Evolutionary conservation across 2,888 invertebrate genomes (phyloP), one percentile per base, ranked within the genome.

Genomic region (Chaetoderma sp.): DNA sequence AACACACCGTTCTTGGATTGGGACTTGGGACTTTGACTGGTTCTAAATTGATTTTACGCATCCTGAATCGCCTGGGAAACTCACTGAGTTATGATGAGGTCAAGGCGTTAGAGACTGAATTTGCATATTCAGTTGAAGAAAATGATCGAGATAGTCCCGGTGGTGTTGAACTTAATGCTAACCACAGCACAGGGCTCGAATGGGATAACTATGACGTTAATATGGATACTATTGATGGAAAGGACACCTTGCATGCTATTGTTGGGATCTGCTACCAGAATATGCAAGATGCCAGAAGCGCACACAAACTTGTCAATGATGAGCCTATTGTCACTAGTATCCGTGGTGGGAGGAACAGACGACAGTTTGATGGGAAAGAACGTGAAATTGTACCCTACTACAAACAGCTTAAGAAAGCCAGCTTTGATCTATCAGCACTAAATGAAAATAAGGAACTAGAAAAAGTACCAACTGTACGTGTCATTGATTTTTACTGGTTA

Each of bases 151-250:
- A 60, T 32, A 47, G 60, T 21, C 64, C 64, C 18, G 52, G 50
- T 60, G 64, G 64, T 52, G 18, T 64, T 8, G 5, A 39, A 47
- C 36, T 49, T 21, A 21, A 60, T 18, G 23, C 50, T 16, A 21
- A 32, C 27, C 42, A 44, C n/a, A 50, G n/a, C 16, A 64, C 60
- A 18, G 64, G 36, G 18, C 45, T 59, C 16, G 63, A 59, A 16
- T 64, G 64, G 63, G 64, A 64, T 25, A 64, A 64, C 27, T 64
- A 64, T 50, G 64, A 64, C 39, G 59, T 64, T 1, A 64, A 64
- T 52, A 60, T 60, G 32, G 60, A 60, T 10, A 60, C 60, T 6
- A n/a, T 60, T 16, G 60, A 60, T 33, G 60, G 60, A 5, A 60
- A 52, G 52, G 60, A 30, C 39, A 60, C 33, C n/a, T 52, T 60